Evolutionary conservation across 2,888 invertebrate species (phyloP).

Genomic region (Cetonia aurata): DNA sequence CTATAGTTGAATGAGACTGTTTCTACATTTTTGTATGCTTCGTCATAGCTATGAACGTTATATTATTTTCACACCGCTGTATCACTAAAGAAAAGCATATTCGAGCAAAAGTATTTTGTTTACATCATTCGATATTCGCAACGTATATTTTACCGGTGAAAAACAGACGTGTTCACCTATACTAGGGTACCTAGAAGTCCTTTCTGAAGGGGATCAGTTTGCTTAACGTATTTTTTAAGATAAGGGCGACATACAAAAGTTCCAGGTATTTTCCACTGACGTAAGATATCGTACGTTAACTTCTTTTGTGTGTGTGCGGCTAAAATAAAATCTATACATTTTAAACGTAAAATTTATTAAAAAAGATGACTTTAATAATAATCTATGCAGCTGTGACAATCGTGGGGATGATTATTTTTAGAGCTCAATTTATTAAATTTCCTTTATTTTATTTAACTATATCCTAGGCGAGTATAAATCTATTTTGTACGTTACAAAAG

Average conservation of each 20-base stretch:
- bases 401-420: no score
- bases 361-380: no score
- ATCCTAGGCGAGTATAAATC: no score
- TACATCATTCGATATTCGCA: background rate
- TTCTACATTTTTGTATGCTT: background rate
- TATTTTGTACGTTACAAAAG: no score
- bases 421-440: no score
- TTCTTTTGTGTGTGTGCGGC: no score
- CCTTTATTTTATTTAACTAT: no score
- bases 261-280: constrained; percentile 21
- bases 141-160: background rate
- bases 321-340: no score
- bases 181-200: no score
- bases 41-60: constrained; percentile 3
- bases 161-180: background rate
- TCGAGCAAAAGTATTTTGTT: background rate
- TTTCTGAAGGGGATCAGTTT: constrained; percentile 17
- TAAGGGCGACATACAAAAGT: constrained; percentile 15
- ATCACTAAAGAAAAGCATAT: background rate
- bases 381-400: no score
- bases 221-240: constrained; percentile 22
- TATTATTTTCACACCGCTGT: background rate
- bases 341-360: no score
- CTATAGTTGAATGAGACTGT: background rate
- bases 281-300: no score